Percentiles rank a stretch among this genome's conserved stretches.
phyloP scores from a whole-genome alignment of 2,888 invertebrate species.

The Margaritifera margaritifera region DNA sequence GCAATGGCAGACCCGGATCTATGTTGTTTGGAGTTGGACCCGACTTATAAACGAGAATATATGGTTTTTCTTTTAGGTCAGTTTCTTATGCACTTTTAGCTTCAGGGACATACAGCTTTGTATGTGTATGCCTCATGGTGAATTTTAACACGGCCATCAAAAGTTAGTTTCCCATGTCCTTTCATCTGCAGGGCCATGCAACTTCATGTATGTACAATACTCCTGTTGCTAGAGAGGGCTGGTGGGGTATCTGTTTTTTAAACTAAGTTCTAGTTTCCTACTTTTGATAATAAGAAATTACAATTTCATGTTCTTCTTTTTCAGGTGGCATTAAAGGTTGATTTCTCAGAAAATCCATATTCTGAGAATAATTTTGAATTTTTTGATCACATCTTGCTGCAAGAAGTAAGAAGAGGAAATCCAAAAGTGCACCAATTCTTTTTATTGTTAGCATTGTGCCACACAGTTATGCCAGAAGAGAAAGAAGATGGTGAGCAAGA shows the following conservation, averaged over 20 bases:
- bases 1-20: too few relatives aligned
- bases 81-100: too few relatives aligned
- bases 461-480: conserved; percentile 98
- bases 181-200: too few relatives aligned
- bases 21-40: too few relatives aligned
- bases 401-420: conserved; percentile 84
- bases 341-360: conserved; percentile 95
- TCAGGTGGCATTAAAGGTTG: conserved; percentile 85
- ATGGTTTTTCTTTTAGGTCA: too few relatives aligned
- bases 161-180: too few relatives aligned
- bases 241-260: neutral
- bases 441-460: conserved; percentile 93
- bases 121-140: too few relatives aligned
- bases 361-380: conserved; percentile 94
- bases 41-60: too few relatives aligned
- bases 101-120: too few relatives aligned
- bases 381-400: conserved; percentile 89
- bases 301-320: conserved; percentile 16
- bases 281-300: neutral
- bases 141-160: too few relatives aligned
- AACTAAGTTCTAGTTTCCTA: neutral
- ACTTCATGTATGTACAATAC: too few relatives aligned
- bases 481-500: conserved; percentile 76
- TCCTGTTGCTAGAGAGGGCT: too few relatives aligned
- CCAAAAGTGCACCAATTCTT: conserved; percentile 89